Percentiles rank a stretch among this genome's conserved stretches.
Conservation (phyloP, 1,140 invertebrate species). For the Drosophila varians region DNA sequence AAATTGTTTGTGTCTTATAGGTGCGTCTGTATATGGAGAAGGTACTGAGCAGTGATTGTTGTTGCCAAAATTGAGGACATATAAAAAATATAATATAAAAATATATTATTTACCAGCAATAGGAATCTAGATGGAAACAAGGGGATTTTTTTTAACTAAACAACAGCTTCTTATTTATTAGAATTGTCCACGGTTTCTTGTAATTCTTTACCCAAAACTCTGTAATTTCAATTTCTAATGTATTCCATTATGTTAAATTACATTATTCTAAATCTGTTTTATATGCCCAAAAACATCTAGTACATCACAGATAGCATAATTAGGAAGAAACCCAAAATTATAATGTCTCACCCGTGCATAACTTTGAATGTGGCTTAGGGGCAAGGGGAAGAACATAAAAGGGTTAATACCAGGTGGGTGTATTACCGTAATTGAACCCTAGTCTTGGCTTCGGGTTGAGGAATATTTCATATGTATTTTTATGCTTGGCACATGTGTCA, state of each 20-base stretch:
- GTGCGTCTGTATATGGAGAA: constrained; percentile 13
- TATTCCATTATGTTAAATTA: constrained; percentile 13
- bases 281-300: constrained; percentile 24
- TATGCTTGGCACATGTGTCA: constrained; percentile 40
- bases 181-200: no score
- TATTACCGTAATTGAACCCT: constrained; percentile 42
- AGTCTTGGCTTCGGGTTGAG: constrained; percentile 6
- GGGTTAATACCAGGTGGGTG: constrained; percentile 26
- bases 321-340: constrained; percentile 37
- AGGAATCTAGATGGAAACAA: neutral
- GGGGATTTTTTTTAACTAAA: neutral
- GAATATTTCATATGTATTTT: neutral
- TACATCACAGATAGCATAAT: constrained; percentile 52
- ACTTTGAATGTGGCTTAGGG: neutral
- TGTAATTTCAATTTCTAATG: neutral
- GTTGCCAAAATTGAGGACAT: constrained; percentile 27
- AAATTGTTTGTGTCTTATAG: constrained; percentile 26
- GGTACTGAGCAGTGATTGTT: constrained; percentile 17
- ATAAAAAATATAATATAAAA: neutral
- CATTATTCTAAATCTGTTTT: constrained; percentile 36
- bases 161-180: neutral
- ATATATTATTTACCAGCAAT: neutral
- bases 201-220: no score
- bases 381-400: neutral
- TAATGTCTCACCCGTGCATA: constrained; percentile 28